Conservation (phyloP, 2,888 invertebrate genomes). For the Andrena bicolor region DNA sequence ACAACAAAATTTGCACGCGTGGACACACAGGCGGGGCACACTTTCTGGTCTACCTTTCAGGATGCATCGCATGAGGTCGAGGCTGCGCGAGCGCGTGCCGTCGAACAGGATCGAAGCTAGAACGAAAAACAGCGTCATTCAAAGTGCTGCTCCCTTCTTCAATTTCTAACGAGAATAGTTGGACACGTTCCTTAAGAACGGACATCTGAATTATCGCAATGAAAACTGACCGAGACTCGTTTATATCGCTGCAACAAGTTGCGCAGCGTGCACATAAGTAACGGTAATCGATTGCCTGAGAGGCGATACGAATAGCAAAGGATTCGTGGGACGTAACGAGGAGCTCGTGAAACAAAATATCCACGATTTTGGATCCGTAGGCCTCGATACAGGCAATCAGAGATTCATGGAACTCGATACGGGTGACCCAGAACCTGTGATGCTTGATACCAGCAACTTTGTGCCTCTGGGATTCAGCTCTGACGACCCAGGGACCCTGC, state of each 20-base stretch:
- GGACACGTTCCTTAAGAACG: not conserved
- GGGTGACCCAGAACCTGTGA: no score
- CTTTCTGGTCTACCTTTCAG: constrained; percentile 75
- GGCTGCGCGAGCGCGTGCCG: constrained; percentile 75
- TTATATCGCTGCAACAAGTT: no score
- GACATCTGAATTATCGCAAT: not conserved
- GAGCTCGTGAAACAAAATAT: not conserved
- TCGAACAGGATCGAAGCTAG: constrained; percentile 54
- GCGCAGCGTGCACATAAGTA: not conserved
- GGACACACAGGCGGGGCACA: constrained; percentile 31
- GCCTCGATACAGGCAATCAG: not conserved
- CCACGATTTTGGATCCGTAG: not conserved
- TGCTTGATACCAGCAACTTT: no score
- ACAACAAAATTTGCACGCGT: constrained; percentile 66
- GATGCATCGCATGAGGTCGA: constrained; percentile 76
- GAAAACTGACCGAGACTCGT: not conserved
- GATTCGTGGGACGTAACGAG: not conserved
- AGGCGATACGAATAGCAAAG: not conserved
- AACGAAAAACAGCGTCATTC: constrained; percentile 50
- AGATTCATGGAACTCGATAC: not conserved
- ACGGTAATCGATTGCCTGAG: not conserved
- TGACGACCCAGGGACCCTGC: not conserved
- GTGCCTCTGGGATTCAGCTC: no score
- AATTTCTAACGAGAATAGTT: not conserved
- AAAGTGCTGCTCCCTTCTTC: not conserved